Percentiles rank a stretch among this genome's conserved stretches.
Evolutionary conservation across 2,888 invertebrate genomes (phyloP).

Genomic region (Pantelozetes paolii): DNA sequence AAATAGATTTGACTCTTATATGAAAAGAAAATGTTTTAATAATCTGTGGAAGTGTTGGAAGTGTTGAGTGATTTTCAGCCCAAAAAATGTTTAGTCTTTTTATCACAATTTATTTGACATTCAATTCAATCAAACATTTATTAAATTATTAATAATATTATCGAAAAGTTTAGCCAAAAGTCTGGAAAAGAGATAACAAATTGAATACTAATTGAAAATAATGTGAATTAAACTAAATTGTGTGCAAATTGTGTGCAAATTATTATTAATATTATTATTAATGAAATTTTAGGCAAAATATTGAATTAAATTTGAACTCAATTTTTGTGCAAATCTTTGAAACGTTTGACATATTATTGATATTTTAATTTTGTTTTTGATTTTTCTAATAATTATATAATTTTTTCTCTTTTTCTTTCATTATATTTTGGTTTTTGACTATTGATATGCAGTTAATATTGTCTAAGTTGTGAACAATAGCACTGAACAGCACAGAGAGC

Average conservation of each 20-base stretch:
- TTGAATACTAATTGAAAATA: not conserved
- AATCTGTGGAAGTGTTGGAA: too few relatives aligned
- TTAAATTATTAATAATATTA: conserved; percentile 11
- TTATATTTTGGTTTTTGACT: not conserved
- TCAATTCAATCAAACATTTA: not conserved
- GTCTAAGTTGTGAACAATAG: not conserved
- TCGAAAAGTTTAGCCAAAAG: not conserved
- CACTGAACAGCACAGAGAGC: not conserved
- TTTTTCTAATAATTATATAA: not conserved
- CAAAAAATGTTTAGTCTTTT: not conserved
- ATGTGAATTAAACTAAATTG: conserved; percentile 16
- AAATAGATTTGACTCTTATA: not conserved
- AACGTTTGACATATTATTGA: not conserved
- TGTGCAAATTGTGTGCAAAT: conserved; percentile 27
- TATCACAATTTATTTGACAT: not conserved
- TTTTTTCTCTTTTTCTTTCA: not conserved
- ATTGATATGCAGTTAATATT: conserved; percentile 9
- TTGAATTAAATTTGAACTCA: not conserved
- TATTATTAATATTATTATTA: conserved; percentile 17
- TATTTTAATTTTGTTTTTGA: not conserved
- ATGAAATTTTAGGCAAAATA: conserved; percentile 17
- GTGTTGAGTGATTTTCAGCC: not conserved
- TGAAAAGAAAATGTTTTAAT: not conserved
- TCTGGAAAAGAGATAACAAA: not conserved
- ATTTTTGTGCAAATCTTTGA: conserved; percentile 17